These are phyloP conservation scores for Pachyramphus minor DNA, from an alignment of 2,113 vertebrate species.

Conservation along the genomic window DNA sequence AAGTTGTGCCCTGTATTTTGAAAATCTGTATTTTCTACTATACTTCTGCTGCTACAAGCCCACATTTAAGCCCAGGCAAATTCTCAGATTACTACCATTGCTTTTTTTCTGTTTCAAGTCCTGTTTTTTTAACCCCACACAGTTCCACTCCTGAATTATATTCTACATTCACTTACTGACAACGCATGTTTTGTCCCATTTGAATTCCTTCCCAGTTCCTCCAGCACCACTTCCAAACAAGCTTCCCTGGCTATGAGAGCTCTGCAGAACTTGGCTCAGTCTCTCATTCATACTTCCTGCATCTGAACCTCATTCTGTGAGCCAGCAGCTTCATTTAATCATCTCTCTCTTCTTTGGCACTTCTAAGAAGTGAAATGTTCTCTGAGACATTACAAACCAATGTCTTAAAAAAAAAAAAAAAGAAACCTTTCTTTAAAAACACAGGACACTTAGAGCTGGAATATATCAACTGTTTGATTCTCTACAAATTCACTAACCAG, in stretches of 20 bases:
- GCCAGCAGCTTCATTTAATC: conserved; percentile 21
- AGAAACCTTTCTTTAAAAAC: neutral
- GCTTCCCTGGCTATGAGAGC: neutral
- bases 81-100: neutral
- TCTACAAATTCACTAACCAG: neutral
- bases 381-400: conserved; percentile 6
- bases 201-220: conserved; percentile 38
- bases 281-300: conserved; percentile 48
- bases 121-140: neutral
- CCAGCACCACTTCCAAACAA: conserved; percentile 34
- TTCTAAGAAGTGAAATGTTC: conserved; percentile 9
- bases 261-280: conserved; percentile 26
- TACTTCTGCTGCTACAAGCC: neutral
- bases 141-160: neutral
- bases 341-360: neutral
- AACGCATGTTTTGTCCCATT: conserved; percentile 33
- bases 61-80: neutral
- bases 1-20: neutral
- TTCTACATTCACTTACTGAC: conserved; percentile 10
- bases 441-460: neutral
- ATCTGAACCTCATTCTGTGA: conserved; percentile 46
- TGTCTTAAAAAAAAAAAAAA: neutral
- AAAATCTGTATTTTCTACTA: neutral
- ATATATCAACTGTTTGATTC: neutral
- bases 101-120: neutral